Base-by-base conservation (phyloP, 2,113 vertebrate genomes). In the Melanocharis versteri region DNA sequence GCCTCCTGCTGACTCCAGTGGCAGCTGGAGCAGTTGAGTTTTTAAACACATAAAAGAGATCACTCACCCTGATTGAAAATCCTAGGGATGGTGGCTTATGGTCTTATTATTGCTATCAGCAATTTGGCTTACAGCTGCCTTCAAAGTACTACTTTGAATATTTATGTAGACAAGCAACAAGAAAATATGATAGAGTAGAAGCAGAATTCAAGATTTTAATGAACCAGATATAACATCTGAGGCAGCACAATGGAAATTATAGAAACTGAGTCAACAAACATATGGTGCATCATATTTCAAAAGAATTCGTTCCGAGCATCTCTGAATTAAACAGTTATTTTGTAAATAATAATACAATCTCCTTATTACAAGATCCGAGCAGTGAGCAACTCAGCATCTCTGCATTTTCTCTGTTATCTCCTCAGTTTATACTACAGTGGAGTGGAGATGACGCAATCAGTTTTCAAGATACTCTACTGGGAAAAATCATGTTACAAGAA, bases 261-360 rank as follows among this genome's bases (percentile, higher is more conserved):
- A 69, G 71, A 81, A 96, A 61, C 31, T 87, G 91, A 97, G 57
- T 96, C 92, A 69, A 65, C 35, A 76, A 95, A 69, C 48, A 66
- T 53, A 84, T 27, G 77, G 50, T 77, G 53, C 1, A 0, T 93
- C 81, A 58, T 79, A 42, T 72, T 84, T 68, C 86, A 92, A 90
- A 89, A 39, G 20, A 68, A 58, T 68, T 58, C 3, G 5, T 51
- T 31, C 7, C 1, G 3, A 93, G 13, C 31, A 62, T 70, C n/a
- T 79, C 17, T 7, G 42, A 54, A 80, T 91, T n/a, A 96, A 70
- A 91, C 77, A n/a, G 5, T 61, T 93, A 24, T 62, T 92, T 73
- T 44, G 48, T 35, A 81, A 91, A 85, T 56, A 68, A 39, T 35
- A 64, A 69, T 28, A 70, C 80, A 94, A 66, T 17, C 42, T 83